Base-by-base conservation (phyloP, 2,888 invertebrate species). In the Steinernema carpocapsae region DNA sequence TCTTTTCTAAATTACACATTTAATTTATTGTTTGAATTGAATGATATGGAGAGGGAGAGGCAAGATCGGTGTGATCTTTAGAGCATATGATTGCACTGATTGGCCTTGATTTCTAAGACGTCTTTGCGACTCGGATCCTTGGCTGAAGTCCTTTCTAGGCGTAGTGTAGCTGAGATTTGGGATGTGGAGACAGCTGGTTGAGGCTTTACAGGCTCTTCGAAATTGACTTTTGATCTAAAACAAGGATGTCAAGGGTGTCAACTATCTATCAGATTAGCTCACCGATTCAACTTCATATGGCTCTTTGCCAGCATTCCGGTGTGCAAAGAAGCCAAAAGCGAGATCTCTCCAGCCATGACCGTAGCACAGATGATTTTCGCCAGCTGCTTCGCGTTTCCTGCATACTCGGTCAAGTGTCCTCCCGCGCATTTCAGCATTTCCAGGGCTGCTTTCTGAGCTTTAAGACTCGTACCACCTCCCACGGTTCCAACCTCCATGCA, bases 281-380 rank as follows among this genome's bases (percentile, higher is more conserved):
- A 85, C 85, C 86, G 77, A 88, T 99, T 99, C 88, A 96, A 94
- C 87, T 93, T 92, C 90, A 99, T 92, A 88, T 99, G 97, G 87
- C 96, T 96, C 87, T 93, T 92, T 73, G 99, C 99, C 87, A 99
- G 91, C 88, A 97, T 94, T 42, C 95, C 96, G 79, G 95, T 94
- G 46, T 95, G 93, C 78, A 99, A 90, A 0, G 99, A 97, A 7
- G 97, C 94, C 93, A 99, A 94, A 4, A 99, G 90, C 77, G 96
- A 97, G 45, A 99, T 89, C 89, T 99, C 99, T n/a, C 96, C 97
- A 10, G 97, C 97, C 86, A 99, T 90, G 10, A 99, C 99, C 0
- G 97, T 93, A 0, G 93, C 95, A 88, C 96, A 95, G 10, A 99
- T 93, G 74, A 99, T 91, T 76, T 93, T 92, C 0, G 97, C 97